Conservation (phyloP, 2,888 invertebrate species). For the Sphaerophoria taeniata region DNA sequence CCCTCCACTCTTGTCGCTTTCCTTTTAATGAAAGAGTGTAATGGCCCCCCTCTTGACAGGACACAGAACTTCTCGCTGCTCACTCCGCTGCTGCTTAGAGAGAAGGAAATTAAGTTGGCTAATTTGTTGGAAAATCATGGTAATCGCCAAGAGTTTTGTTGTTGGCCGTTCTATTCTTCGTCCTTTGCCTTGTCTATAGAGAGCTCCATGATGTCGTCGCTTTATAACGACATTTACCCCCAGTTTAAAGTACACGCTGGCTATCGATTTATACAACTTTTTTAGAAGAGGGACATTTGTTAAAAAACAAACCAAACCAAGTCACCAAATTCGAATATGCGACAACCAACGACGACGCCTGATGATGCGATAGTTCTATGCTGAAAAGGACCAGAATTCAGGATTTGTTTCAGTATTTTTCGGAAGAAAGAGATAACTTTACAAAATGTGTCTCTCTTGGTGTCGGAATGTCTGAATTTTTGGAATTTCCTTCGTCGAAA, state of each 20-base stretch:
- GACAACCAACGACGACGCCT: not conserved
- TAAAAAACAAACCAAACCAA: not conserved
- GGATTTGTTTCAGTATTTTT: not conserved
- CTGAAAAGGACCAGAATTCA: not conserved
- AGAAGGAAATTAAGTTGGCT: conserved; percentile 74
- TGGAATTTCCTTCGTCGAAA: conserved; percentile 18
- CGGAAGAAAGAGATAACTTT: conserved; percentile 64
- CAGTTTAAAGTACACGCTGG: conserved; percentile 44
- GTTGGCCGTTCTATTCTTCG: conserved; percentile 10
- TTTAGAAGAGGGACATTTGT: conserved; percentile 34
- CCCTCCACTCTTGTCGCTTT: not conserved
- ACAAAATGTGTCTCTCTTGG: conserved; percentile 63
- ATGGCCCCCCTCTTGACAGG: not conserved
- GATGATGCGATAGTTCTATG: not conserved
- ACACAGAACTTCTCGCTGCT: conserved; percentile 22
- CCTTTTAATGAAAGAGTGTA: not conserved
- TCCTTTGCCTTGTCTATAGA: no score
- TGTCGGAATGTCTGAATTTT: conserved; percentile 71
- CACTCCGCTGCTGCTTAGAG: not conserved
- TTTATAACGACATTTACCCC: not conserved
- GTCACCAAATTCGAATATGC: not conserved
- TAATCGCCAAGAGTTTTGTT: conserved; percentile 69
- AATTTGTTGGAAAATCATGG: conserved; percentile 75
- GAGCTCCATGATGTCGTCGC: not conserved
- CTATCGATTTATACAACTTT: conserved; percentile 56